These are phyloP conservation scores for Saccostrea glomerata DNA, from an alignment of 1,140 invertebrate genomes.

Conservation along the genomic window DNA sequence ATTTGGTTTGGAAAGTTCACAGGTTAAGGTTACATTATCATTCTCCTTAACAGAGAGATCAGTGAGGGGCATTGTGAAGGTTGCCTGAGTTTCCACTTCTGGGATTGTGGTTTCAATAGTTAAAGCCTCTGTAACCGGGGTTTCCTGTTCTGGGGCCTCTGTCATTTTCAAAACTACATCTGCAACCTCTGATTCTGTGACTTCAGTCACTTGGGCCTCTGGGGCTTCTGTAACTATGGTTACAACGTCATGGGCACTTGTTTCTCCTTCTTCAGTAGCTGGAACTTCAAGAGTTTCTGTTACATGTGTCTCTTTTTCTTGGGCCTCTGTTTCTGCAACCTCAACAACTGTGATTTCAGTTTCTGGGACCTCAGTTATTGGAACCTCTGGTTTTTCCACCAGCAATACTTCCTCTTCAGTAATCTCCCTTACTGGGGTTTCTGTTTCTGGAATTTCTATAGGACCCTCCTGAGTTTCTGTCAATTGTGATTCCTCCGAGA, in stretches of 20 bases:
- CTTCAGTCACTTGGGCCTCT: background rate
- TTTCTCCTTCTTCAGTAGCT: background rate
- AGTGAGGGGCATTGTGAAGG: conserved; percentile 69
- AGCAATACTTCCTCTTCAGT: background rate
- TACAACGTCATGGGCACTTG: background rate
- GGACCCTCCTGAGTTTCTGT: background rate
- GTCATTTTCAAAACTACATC: background rate
- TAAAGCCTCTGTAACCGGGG: background rate
- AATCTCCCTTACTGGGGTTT: background rate
- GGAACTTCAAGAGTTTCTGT: background rate
- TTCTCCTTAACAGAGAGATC: conserved; percentile 69
- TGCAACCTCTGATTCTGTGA: background rate
- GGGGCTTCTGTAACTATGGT: background rate
- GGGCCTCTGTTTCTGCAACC: background rate
- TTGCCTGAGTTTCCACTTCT: conserved; percentile 66
- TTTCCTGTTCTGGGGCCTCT: background rate
- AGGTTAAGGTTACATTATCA: conserved; percentile 71
- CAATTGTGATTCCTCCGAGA: background rate
- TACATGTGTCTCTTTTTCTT: background rate
- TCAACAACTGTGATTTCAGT: background rate
- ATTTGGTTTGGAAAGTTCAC: conserved; percentile 74
- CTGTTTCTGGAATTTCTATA: background rate
- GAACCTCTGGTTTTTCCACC: background rate
- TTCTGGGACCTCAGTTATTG: background rate
- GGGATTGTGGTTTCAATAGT: background rate